Evolutionary conservation across 2,113 vertebrate genomes (phyloP), one percentile per base, ranked within the genome.

Genomic region (Nymphicus hollandicus): DNA sequence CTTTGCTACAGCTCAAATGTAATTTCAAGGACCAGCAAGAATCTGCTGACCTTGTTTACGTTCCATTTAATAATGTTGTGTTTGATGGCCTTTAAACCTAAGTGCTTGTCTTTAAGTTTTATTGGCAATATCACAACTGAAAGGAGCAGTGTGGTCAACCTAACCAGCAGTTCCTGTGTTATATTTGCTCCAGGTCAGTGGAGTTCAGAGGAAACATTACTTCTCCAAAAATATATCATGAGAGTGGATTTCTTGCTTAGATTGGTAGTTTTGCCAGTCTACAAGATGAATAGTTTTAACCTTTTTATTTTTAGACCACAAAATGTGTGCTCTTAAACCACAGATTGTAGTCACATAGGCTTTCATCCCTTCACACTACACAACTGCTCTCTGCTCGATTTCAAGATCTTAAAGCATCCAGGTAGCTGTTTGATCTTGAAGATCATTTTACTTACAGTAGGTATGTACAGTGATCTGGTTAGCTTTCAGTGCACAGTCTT

Each of bases 41-140:
- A 93, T 90, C 17, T 81, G 28, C 69, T 95, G 88, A 92, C 82
- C 95, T 84, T 83, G 88, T 96, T 97, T 96, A 90, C 0, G 17
- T 94, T 96, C 69, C 92, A 94, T 95, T 95, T 96, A 95, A 94
- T 92, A 93, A 89, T 46, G 24, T 60, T 81, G 53, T 92, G 56
- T 88, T 53, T 88, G 76, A 69, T 86, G 65, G 64, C 82, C 82
- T 97, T 95, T 96, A 96, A 93, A 89, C 52, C 72, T 72, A 92
- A 88, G 61, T 71, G 50, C 72, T 92, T 88, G 82, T 95, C 90
- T 97, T 90, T 84, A 95, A 88, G 69, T 93, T 96, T 96, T 96
- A 97, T 94, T 91, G 95, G 76, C 91, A 96, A 91, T 82, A 95
- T 87, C 93, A 92, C 61, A 89, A 77, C 49, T 58, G 70, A 93